Percentiles rank a stretch among this genome's conserved stretches.
These are phyloP conservation scores for Drosophila azteca DNA, from an alignment of 1,140 invertebrate genomes.

Conservation along the genomic window DNA sequence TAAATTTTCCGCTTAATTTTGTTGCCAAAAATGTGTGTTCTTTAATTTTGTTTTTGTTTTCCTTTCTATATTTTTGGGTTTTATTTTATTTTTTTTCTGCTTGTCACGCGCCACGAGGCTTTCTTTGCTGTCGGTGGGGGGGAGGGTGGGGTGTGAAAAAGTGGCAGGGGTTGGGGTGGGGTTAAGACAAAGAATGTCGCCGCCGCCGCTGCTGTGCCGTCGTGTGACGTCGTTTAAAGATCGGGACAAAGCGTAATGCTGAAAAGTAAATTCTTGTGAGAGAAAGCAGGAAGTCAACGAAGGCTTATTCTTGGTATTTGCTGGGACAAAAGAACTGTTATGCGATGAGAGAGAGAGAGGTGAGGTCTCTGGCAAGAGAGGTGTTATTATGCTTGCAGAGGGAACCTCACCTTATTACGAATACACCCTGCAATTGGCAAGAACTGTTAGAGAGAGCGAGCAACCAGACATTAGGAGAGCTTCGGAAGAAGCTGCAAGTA, in stretches of 20 bases:
- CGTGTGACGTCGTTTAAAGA: conserved; percentile 29
- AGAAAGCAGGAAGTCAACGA: conserved; percentile 21
- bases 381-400: too few relatives aligned
- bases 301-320: background rate
- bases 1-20: conserved; percentile 44
- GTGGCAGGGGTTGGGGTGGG: conserved; percentile 7
- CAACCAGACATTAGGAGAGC: background rate
- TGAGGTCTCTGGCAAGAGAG: too few relatives aligned
- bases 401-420: too few relatives aligned
- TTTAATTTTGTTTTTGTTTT: conserved; percentile 28
- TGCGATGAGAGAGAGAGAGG: too few relatives aligned
- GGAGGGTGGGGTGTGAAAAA: conserved; percentile 24
- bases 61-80: conserved; percentile 6
- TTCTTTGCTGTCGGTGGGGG: conserved; percentile 9
- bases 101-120: conserved; percentile 67
- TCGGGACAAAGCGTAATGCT: conserved; percentile 8
- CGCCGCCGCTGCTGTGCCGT: conserved; percentile 10
- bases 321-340: too few relatives aligned
- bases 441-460: background rate
- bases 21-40: conserved; percentile 57
- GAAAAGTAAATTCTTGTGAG: conserved; percentile 21
- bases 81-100: conserved; percentile 22
- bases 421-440: background rate
- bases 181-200: conserved; percentile 44
- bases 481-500: too few relatives aligned